Evolutionary conservation across 2,888 invertebrate genomes (phyloP), one percentile per base, ranked within the genome.

Genomic region (Trachelus tabidus): DNA sequence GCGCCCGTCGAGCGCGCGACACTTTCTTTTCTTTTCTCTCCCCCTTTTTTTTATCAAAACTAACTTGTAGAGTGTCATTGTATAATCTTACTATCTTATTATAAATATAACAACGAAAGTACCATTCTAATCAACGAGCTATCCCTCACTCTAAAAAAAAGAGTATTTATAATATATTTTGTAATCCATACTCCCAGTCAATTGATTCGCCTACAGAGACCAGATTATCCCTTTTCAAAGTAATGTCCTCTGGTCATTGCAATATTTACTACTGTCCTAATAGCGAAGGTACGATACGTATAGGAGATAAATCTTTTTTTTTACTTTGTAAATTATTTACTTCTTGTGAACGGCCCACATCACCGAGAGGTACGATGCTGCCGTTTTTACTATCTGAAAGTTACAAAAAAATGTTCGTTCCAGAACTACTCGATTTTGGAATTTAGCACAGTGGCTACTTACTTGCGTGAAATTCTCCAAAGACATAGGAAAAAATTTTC

Each of bases 51-150:
- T 86, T 86, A 87, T 87, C 85, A 87, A 88, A 88, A 90, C 90
- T 90, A 90, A 90, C 89, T 88, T 89, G 86, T 90, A 89, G 89
- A 87, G 81, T 85, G 87, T 83, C 81, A 85, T 85, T 89, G 88
- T 89, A 88, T 89, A 87, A 89, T 88, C 89, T 87, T 88, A 86
- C 85, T 87, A 82, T 86, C 84, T 86, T 82, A 83, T 83, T 85
- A 86, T 83, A 85, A 86, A 83, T 85, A 85, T 87, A 87, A 88
- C 85, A 84, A 87, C 83, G 85, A 87, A 86, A 85, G 77, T 84
- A 84, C 56, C 56, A 56, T 56, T 56, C 56, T 56, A 56, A 56
- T 56, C 23, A 2, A 56, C 23, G 23, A 56, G 56, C 56, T 56
- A 56, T 56, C 23, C 56, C 23, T 23, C 9, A 56, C 56, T 56